A percentile compares a stretch with the other conserved stretches of the same genome.
phyloP scores from a whole-genome alignment of 1,140 invertebrate genomes.

The Trypoxylus dichotomus region DNA sequence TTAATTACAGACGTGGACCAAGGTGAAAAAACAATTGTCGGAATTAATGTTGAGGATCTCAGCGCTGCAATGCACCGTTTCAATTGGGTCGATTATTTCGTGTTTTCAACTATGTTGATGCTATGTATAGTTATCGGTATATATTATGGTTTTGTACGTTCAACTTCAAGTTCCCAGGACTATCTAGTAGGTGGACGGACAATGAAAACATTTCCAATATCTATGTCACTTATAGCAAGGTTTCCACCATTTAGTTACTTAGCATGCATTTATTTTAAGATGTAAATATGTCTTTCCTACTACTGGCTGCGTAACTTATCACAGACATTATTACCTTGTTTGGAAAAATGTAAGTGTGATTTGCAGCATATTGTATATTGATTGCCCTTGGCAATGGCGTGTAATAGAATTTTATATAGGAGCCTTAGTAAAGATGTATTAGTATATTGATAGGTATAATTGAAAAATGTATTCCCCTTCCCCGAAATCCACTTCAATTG shows the following conservation, averaged over 20 bases:
- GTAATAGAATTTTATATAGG: no score
- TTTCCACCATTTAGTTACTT: conserved; percentile 43
- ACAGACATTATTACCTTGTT: no score
- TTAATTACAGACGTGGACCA: conserved; percentile 38
- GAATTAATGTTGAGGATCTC: conserved; percentile 60
- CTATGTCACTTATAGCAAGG: conserved; percentile 80
- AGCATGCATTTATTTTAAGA: not conserved
- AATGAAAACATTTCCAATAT: conserved; percentile 79
- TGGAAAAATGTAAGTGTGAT: no score
- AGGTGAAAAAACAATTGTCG: conserved; percentile 40
- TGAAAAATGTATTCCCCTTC: no score
- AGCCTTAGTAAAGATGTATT: no score
- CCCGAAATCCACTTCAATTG: no score
- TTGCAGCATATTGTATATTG: no score
- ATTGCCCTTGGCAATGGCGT: no score
- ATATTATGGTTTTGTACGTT: conserved; percentile 76
- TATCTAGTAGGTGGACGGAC: conserved; percentile 83
- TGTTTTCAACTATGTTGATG: conserved; percentile 72
- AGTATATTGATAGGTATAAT: no score
- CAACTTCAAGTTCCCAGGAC: conserved; percentile 69
- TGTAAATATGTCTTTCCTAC: no score
- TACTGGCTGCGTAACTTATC: no score
- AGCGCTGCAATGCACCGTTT: conserved; percentile 66
- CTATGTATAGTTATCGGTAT: conserved; percentile 74
- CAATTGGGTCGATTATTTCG: conserved; percentile 67